phyloP scores from a whole-genome alignment of 2,797 vertebrate genomes.

The Rhinichthys osculus region DNA sequence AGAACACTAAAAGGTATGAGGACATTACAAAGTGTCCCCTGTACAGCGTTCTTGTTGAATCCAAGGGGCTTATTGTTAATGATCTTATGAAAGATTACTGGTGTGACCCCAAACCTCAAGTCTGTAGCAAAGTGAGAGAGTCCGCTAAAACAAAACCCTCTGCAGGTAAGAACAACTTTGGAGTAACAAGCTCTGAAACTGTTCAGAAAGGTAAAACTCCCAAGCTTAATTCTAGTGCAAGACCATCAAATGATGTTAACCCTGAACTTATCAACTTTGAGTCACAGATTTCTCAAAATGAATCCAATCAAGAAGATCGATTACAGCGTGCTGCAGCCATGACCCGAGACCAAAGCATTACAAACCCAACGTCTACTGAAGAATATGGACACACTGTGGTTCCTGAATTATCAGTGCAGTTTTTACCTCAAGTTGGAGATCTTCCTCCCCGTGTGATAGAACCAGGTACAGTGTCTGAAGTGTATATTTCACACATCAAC shows the following conservation, averaged over 20 bases:
- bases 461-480: slow-evolving; percentile 72
- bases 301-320: not conserved
- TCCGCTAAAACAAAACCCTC: not conserved
- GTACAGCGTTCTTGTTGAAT: slow-evolving; percentile 74
- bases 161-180: slow-evolving; percentile 3
- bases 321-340: not conserved
- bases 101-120: slow-evolving; percentile 16
- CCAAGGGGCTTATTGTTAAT: slow-evolving; percentile 71
- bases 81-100: slow-evolving; percentile 76
- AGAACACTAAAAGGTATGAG: slow-evolving; percentile 50
- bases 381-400: not conserved
- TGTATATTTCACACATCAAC: slow-evolving; percentile 79
- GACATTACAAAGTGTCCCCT: slow-evolving; percentile 51
- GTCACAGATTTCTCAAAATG: not conserved
- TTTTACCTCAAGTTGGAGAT: slow-evolving; percentile 63
- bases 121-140: not conserved
- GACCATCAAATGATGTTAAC: not conserved
- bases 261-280: not conserved
- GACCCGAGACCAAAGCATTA: not conserved
- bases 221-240: not conserved
- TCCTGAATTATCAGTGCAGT: not conserved
- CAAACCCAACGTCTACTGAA: not conserved
- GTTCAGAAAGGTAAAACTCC: not conserved
- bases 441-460: slow-evolving; percentile 69
- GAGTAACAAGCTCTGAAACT: not conserved